These are phyloP conservation scores for Stenodema calcarata DNA, from an alignment of 2,888 invertebrate species.

Conservation along the genomic window DNA sequence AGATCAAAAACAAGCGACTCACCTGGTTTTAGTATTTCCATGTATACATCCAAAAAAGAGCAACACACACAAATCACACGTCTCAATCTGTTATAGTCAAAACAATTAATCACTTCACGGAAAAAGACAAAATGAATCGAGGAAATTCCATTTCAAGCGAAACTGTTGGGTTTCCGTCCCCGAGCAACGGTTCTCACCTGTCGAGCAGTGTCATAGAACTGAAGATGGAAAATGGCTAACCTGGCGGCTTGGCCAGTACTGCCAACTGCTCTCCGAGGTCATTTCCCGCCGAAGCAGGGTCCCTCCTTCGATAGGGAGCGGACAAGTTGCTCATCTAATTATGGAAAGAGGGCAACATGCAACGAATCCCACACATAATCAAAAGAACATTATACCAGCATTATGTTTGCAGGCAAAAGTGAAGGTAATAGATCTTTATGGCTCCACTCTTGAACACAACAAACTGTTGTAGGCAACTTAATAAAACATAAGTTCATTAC, in stretches of 20 bases:
- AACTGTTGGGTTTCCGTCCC: not conserved
- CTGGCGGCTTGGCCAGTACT: not conserved
- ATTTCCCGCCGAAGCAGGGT: constrained; percentile 9
- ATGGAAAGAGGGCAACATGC: no score
- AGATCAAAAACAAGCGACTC: not conserved
- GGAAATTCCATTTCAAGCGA: not conserved
- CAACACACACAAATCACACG: not conserved
- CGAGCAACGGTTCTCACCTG: constrained; percentile 25
- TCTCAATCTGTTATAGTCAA: not conserved
- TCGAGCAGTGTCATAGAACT: constrained; percentile 20
- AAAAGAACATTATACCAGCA: no score
- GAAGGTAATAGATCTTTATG: no score
- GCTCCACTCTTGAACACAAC: no score
- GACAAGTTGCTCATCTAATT: not conserved
- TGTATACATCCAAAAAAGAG: constrained; percentile 28
- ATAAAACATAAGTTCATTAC: no score
- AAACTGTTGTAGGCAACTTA: no score
- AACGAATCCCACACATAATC: no score
- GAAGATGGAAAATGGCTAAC: not conserved
- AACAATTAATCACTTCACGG: not conserved
- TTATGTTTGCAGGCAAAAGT: no score
- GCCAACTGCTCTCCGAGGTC: constrained; percentile 13
- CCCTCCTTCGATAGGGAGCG: not conserved
- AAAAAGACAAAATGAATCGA: not conserved
- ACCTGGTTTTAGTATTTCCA: constrained; percentile 49